Evolutionary conservation across 2,888 invertebrate species (phyloP).

Genomic region (Anodontia alba): DNA sequence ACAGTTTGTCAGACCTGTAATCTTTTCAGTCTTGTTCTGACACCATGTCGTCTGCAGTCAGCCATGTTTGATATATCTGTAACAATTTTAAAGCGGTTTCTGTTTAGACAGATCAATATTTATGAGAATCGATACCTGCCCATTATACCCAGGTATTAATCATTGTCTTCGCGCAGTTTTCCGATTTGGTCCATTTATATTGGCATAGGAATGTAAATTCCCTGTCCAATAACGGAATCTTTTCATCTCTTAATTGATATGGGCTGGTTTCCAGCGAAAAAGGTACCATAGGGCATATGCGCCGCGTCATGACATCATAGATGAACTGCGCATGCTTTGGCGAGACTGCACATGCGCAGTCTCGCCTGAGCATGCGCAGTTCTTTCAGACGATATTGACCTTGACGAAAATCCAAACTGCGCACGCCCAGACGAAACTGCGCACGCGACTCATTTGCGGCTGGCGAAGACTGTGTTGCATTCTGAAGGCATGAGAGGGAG

Average conservation of each 20-base stretch:
- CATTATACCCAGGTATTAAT: slow-evolving; percentile 16
- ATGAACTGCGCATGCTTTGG: too few relatives aligned
- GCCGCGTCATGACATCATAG: too few relatives aligned
- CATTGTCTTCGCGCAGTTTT: neutral
- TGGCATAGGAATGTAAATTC: slow-evolving; percentile 11
- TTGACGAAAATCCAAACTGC: too few relatives aligned
- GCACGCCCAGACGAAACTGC: too few relatives aligned
- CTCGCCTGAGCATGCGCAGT: too few relatives aligned
- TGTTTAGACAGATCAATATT: neutral
- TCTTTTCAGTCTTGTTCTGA: neutral
- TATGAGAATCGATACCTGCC: slow-evolving; percentile 1
- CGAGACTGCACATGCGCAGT: too few relatives aligned
- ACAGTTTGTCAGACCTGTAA: neutral
- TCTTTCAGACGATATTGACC: too few relatives aligned
- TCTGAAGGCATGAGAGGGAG: too few relatives aligned
- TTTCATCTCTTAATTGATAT: neutral
- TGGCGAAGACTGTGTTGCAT: too few relatives aligned
- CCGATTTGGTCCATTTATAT: slow-evolving; percentile 7
- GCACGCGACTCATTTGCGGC: too few relatives aligned
- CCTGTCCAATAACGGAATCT: neutral
- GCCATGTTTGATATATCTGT: slow-evolving; percentile 5
- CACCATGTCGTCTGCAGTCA: neutral
- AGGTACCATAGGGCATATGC: too few relatives aligned
- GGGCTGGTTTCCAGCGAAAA: too few relatives aligned
- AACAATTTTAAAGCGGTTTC: slow-evolving; percentile 2